Base-by-base conservation (phyloP, 2,797 vertebrate genomes). In the Erpetoichthys calabaricus region DNA sequence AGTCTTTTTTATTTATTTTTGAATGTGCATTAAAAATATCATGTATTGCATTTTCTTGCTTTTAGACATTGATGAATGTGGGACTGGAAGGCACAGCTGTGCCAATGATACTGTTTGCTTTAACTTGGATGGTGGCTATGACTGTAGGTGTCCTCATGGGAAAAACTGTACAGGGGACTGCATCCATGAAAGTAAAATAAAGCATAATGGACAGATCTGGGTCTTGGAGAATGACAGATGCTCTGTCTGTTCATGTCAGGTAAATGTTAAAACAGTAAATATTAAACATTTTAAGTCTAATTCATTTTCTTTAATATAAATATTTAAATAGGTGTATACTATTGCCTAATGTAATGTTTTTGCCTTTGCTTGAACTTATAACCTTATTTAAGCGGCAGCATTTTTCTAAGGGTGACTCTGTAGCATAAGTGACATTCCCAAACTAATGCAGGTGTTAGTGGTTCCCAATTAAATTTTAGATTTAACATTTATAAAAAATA, bases 161-260 rank as follows among this genome's bases (percentile, higher is more conserved):
- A 94, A 91, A 77, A 97, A 98, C 68, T 98, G 95, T 81, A 92
- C 92, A 2, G 95, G 94, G 4, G 95, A 98, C 73, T 98, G 95
- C 71, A 78, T 91, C 73, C 91, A 94, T 61, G 91, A 92, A 70
- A 87, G 88, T 59, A 95, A 84, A 80, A 80, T 97, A 74, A 98
- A 97, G 65, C 94, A 97, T 84, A 95, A 82, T 0, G 91, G 95
- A 56, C 95, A 98, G 77, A 96, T 98, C 64, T 98, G 95, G 95
- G 91, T 97, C 66, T 72, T 98, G 80, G 94, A 96, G 63, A 94
- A 87, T 5, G 95, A 98, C 78, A 77, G 90, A 56, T 98, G 95
- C 77, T 98, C 95, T 0, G 93, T 98, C 63, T 98, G 95, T 68
- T 97, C 94, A 0, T 98, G 95, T 70, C 94, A 97, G 90, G 95